Base-by-base conservation (phyloP, 1,140 invertebrate genomes). In the Trichonephila clavipes region DNA sequence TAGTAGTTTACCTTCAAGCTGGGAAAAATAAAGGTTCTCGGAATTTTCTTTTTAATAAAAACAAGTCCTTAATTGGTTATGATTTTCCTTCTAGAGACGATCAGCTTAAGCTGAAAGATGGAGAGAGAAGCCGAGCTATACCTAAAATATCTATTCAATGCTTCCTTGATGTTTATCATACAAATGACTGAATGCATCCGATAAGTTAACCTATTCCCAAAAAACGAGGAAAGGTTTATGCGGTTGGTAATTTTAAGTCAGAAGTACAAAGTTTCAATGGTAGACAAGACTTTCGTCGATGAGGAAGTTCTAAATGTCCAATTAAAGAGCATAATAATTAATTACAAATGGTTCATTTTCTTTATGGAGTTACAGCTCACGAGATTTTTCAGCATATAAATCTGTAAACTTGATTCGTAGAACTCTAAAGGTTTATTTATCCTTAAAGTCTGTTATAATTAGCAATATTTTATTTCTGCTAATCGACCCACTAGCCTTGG, bases 151-250 rank as follows among this genome's bases (percentile, higher is more conserved):
- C 24, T 28, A 14, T 28, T 34, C 24, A 34, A 28, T 18, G 3
- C 61, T 85, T 85, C 82, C 82, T 85, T 85, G 82, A 85, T 24
- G 82, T 85, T 85, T 59, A 85, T 85, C 82, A 21, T 59, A 59
- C 51, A 85, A 59, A 58, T 59, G 34, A 14, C 24, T 61, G 82
- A 85, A 85, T 58, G 24, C 44, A 61, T 61, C 21, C 51, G 21
- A 5, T 19, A 58, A 85, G 58, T 85, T 61, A 24, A n/a, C 51
- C 10, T 14, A 61, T 83, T 21, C 34, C 18, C n/a, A 51, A 58
- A 83, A 58, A 85, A 85, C 51, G 19, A 85, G 82, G 82, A 85
- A 85, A 85, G 16, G 12, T 59, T 44, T n/a, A 51, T 3, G 51
- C n/a, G 0, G 7, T 51, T 10, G n/a, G 19, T 18, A 34, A 24